Base-by-base conservation (phyloP, 2,797 vertebrate species). In the Brachyrhaphis roseni region DNA sequence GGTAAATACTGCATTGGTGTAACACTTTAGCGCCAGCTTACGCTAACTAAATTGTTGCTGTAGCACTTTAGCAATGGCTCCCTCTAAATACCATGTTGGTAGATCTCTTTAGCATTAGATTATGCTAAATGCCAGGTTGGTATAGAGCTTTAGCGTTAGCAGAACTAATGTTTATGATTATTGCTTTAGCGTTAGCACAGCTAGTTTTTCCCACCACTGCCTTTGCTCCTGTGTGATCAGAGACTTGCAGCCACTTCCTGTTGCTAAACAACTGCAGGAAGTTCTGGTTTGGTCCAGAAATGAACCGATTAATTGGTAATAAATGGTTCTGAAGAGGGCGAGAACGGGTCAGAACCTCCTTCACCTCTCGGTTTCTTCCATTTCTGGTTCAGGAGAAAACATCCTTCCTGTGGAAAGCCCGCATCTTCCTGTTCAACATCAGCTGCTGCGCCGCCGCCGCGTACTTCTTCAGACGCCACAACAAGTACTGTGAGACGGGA, bases 391-490 rank as follows among this genome's bases (percentile, higher is more conserved):
- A 99, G 98, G 98, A 98, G 80, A 93, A 94, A 82, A 97, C 87
- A 43, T 99, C 98, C 0, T 97, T 96, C 85, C 92, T 81, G 75
- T 97, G 94, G 95, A 99, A 99, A 91, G 75, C 92, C 84, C 94
- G 96, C 83, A 95, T 99, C 82, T 97, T 97, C 90, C 47, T 97
- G 85, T 95, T 97, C 89, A 98, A 97, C 90, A 76, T 97, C 79
- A 0, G 91, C 89, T 94, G 95, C 0, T 97, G 96, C 8, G 18
- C 89, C 0, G 87, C 92, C 0, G 97, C 97, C 0, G 83, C 93
- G 0, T 96, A 96, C 3, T 97, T 97, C 92, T 99, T 95, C 93
- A 94, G 95, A 84, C 96, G 97, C 76, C 98, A 99, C 96, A 99
- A 98, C 92, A 95, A 93, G 84, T 96, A 96, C 90, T 99, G 98